Evolutionary conservation across 2,113 vertebrate species (phyloP).

Genomic region (Callithrix jacchus): DNA sequence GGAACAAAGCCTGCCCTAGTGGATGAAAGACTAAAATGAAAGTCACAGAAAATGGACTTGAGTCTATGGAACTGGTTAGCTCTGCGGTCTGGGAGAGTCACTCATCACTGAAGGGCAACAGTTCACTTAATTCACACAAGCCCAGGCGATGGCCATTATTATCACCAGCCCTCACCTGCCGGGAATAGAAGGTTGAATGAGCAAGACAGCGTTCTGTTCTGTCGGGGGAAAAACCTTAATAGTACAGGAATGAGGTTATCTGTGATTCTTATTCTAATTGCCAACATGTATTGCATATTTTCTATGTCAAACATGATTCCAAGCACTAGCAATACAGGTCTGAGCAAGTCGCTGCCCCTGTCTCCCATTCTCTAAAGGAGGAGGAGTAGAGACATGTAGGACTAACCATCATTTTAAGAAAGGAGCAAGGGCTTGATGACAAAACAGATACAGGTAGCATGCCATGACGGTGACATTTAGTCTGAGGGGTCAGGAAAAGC

Average conservation of each 20-base stretch:
- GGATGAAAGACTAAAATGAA: constrained; percentile 33
- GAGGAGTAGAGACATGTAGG: not conserved
- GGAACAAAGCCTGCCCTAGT: not conserved
- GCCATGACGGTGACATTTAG: not conserved
- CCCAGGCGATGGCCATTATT: not conserved
- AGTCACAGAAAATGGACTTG: not conserved
- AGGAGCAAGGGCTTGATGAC: not conserved
- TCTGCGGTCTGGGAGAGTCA: constrained; percentile 1
- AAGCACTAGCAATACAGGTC: not conserved
- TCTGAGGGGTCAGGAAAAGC: not conserved
- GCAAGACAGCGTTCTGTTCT: not conserved
- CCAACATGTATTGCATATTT: not conserved
- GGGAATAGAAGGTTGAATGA: not conserved
- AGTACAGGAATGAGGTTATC: not conserved
- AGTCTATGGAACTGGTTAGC: not conserved
- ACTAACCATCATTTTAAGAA: not conserved
- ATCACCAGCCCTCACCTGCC: not conserved
- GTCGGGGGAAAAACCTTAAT: not conserved
- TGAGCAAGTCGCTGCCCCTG: not conserved
- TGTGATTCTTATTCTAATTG: not conserved
- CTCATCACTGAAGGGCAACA: not conserved
- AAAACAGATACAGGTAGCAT: not conserved
- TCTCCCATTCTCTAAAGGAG: not conserved
- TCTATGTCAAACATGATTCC: not conserved
- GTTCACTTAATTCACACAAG: not conserved